Evolutionary conservation across 2,888 invertebrate genomes (phyloP), one percentile per base, ranked within the genome.

Genomic region (Rapana venosa): DNA sequence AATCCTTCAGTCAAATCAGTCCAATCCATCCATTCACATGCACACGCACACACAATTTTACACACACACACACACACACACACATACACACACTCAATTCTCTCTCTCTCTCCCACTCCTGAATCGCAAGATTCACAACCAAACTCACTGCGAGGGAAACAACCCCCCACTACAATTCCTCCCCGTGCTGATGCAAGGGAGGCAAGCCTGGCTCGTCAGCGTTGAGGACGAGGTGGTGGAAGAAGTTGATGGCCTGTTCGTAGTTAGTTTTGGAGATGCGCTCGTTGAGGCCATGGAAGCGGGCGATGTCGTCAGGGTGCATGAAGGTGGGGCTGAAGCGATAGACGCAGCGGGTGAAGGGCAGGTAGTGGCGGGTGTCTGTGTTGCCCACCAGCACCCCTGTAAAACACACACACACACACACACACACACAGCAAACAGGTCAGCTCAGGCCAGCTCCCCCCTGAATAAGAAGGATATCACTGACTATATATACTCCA

Each of bases 201-300:
- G 91, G 58, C 0, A 95, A 77, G 17, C 85, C 89, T 6, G 87
- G 91, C 58, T 91, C 92, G 90, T 97, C 96, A 56, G 96, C 94
- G 93, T 96, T 96, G 87, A 94, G 93, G 77, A 97, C 96, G 32
- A 97, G 90, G 92, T 96, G 96, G 90, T 96, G 96, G 92, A 96
- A 97, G 93, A 97, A 97, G 92, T 96, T 96, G 20, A 97, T 95
- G 74, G 84, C 92, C 92, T 96, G 94, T 90, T 96, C 95, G 92
- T 96, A 96, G 92, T 96, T 96, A 83, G 95, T 94, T 4, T 96
- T 92, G 15, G 96, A 95, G 70, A 97, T 96, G 36, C 96, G 94
- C 93, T 97, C 97, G 93, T 97, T 96, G 92, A 96, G 93, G n/a
- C 97, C 97, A 94, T 97, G 97, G 92, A 96, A 95, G 87, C 96